Percentiles rank a stretch among this genome's conserved stretches.
Evolutionary conservation across 2,113 vertebrate genomes (phyloP).

Genomic region (Callopanchax toddi): DNA sequence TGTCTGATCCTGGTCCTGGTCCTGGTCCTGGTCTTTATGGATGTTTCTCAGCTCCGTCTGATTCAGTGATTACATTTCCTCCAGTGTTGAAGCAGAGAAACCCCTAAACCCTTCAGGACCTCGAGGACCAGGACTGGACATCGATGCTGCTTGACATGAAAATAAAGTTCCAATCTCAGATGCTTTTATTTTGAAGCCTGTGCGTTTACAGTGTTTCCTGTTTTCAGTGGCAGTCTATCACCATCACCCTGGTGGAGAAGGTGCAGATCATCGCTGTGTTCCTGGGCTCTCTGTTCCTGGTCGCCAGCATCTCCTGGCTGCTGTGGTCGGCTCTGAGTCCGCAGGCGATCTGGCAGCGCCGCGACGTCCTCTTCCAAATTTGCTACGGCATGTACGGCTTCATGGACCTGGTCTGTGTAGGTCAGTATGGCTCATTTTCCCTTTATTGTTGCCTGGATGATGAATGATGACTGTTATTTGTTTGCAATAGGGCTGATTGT

Average conservation of each 20-base stretch:
- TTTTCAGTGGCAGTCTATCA: slow-evolving; percentile 92
- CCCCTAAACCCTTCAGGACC: no score
- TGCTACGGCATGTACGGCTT: slow-evolving; percentile 98
- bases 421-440: slow-evolving; percentile 75
- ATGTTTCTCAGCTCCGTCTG: no score
- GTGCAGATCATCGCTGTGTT: slow-evolving; percentile 96
- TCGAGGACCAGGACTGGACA: no score
- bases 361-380: slow-evolving; percentile 94
- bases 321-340: slow-evolving; percentile 96
- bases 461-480: neutral
- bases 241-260: slow-evolving; percentile 97
- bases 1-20: no score
- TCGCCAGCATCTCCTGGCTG: slow-evolving; percentile 95
- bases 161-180: no score
- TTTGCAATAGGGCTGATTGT: slow-evolving; percentile 82
- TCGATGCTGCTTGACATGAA: no score
- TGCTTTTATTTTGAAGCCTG: no score
- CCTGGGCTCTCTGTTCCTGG: slow-evolving; percentile 93
- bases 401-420: slow-evolving; percentile 96
- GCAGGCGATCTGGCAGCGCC: slow-evolving; percentile 92
- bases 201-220: neutral
- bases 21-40: no score
- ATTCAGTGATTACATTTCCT: no score
- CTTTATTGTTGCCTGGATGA: no score
- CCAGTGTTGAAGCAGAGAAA: no score